Percentiles rank a stretch among this genome's conserved stretches.
Conservation (phyloP, 1,140 invertebrate species). For the Trichoplusia ni region DNA sequence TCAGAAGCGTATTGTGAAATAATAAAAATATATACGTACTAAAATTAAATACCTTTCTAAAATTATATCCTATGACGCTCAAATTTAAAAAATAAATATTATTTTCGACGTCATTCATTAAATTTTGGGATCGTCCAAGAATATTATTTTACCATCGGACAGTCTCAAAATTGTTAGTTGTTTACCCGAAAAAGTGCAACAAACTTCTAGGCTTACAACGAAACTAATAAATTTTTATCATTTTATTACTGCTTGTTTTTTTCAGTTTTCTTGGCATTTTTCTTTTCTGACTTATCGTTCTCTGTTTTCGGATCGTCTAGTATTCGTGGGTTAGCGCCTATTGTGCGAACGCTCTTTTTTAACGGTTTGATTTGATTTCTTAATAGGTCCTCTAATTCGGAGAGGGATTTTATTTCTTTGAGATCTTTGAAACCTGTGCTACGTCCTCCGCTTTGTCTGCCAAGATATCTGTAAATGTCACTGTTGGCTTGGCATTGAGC, state of each 20-base stretch:
- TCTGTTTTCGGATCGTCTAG: slow-evolving; percentile 54
- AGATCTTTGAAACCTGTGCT: slow-evolving; percentile 56
- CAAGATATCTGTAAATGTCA: slow-evolving; percentile 59
- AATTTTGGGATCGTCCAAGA: slow-evolving; percentile 77
- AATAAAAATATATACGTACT: slow-evolving; percentile 24
- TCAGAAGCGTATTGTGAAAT: slow-evolving; percentile 35
- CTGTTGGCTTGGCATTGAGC: slow-evolving; percentile 67
- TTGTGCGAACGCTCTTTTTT: slow-evolving; percentile 54
- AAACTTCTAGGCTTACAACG: background rate
- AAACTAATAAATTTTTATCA: background rate
- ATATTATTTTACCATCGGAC: slow-evolving; percentile 60
- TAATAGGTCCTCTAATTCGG: slow-evolving; percentile 63
- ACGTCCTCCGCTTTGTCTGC: slow-evolving; percentile 61
- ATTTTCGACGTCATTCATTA: slow-evolving; percentile 43
- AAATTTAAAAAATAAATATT: slow-evolving; percentile 52
- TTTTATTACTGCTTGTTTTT: slow-evolving; percentile 9
- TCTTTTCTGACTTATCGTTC: slow-evolving; percentile 30
- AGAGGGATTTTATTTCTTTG: slow-evolving; percentile 63
- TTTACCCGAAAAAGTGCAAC: background rate
- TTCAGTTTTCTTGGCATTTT: slow-evolving; percentile 19
- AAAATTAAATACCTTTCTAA: slow-evolving; percentile 6
- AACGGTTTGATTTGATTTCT: slow-evolving; percentile 65
- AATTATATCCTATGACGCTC: slow-evolving; percentile 19
- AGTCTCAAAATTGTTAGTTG: slow-evolving; percentile 62
- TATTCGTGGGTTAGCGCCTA: slow-evolving; percentile 58